Percentiles rank a stretch among this genome's conserved stretches.
Conservation (phyloP, 1,140 invertebrate genomes). For the Gryon sp. region DNA sequence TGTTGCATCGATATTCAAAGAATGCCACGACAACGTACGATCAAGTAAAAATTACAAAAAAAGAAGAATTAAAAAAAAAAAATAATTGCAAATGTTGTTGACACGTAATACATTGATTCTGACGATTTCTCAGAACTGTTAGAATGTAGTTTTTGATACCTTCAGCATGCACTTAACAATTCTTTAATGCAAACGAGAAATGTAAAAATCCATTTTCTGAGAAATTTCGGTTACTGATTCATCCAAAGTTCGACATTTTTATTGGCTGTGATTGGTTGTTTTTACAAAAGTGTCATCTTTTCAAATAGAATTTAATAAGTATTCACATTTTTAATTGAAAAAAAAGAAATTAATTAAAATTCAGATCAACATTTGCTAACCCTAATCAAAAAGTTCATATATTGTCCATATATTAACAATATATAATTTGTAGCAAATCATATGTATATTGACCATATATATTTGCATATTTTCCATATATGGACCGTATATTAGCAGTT, state of each 20-base stretch:
- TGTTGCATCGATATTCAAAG: constrained; percentile 13
- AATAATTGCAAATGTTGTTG: constrained; percentile 33
- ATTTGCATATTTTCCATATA: too few species aligned
- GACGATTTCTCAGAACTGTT: constrained; percentile 23
- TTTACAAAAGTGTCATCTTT: too few species aligned
- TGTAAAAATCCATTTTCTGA: constrained; percentile 18
- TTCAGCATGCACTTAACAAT: constrained; percentile 5
- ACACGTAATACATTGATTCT: background rate
- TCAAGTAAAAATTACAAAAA: too few species aligned
- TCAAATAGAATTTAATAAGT: too few species aligned
- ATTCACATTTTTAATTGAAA: background rate
- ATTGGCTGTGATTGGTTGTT: constrained; percentile 35
- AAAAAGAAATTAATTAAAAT: background rate
- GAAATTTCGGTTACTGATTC: constrained; percentile 13
- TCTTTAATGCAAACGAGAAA: constrained; percentile 2
- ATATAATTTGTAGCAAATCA: too few species aligned
- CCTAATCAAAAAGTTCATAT: constrained; percentile 8
- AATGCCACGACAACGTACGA: constrained; percentile 8
- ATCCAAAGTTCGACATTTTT: too few species aligned
- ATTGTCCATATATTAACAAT: too few species aligned
- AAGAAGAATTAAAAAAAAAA: background rate
- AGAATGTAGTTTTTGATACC: constrained; percentile 46
- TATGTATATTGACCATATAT: too few species aligned
- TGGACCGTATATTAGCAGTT: too few species aligned
- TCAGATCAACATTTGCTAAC: constrained; percentile 24